A percentile compares a stretch with the other conserved stretches of the same genome.
These are phyloP conservation scores for Trilocha varians DNA, from an alignment of 2,888 invertebrate species.

Conservation along the genomic window DNA sequence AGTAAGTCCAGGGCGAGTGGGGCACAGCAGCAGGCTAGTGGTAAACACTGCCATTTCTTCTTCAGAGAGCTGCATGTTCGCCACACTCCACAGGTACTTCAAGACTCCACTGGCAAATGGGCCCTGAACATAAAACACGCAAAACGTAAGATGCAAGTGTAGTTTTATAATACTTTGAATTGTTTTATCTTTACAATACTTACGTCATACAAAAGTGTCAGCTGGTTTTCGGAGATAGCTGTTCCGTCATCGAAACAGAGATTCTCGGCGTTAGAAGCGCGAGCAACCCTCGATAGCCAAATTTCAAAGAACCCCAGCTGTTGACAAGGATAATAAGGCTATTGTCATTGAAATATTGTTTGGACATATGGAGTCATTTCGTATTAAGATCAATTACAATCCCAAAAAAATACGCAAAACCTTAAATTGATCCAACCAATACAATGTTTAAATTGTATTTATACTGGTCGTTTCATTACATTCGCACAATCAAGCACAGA, in stretches of 20 bases:
- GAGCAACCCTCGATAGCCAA: conserved; percentile 91
- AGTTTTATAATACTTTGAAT: neutral
- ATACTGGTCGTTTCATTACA: no score
- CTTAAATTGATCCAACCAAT: no score
- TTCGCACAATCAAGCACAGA: no score
- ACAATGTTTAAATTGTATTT: no score
- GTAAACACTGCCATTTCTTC: conserved; percentile 93
- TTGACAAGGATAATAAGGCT: conserved; percentile 15
- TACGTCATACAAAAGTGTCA: conserved; percentile 89
- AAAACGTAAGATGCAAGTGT: neutral
- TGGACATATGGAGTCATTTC: no score
- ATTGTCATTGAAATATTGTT: no score
- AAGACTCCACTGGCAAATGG: conserved; percentile 88
- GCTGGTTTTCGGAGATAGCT: conserved; percentile 84
- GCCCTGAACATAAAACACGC: conserved; percentile 65
- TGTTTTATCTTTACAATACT: conserved; percentile 30
- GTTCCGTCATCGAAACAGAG: conserved; percentile 94
- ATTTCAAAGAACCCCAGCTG: conserved; percentile 93
- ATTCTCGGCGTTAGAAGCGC: conserved; percentile 82
- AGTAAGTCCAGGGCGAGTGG: conserved; percentile 85
- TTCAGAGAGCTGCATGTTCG: conserved; percentile 85
- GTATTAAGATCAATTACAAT: no score
- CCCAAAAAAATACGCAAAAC: no score
- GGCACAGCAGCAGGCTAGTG: conserved; percentile 86
- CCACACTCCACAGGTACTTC: conserved; percentile 84